Conservation (phyloP, 2,113 vertebrate species). For the Platichthys stellatus region DNA sequence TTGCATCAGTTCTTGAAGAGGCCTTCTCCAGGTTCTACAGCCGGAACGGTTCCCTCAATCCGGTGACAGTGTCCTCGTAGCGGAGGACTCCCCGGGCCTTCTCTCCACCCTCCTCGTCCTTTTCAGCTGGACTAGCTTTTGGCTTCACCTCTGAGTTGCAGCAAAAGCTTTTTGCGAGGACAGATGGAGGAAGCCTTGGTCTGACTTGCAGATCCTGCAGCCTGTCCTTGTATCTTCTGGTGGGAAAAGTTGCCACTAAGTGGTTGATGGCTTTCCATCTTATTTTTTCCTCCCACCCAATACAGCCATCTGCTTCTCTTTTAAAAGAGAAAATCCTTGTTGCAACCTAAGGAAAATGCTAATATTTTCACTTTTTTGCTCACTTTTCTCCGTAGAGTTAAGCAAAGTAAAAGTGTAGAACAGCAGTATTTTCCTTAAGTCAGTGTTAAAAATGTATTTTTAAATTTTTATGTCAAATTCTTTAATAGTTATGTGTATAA, state of each 20-base stretch:
- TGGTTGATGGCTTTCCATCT: conserved; percentile 59
- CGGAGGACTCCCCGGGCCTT: conserved; percentile 53
- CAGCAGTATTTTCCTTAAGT: conserved; percentile 66
- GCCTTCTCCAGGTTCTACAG: conserved; percentile 96
- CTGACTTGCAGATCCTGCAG: conserved; percentile 57
- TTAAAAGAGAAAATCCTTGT: conserved; percentile 71
- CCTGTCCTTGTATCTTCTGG: conserved; percentile 64
- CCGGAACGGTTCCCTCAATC: conserved; percentile 91
- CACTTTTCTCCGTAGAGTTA: conserved; percentile 9
- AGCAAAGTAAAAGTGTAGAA: conserved; percentile 30
- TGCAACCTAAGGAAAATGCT: conserved; percentile 64
- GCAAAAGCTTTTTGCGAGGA: conserved; percentile 65
- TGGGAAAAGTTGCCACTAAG: conserved; percentile 75
- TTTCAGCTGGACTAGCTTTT: conserved; percentile 60
- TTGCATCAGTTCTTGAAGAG: conserved; percentile 95
- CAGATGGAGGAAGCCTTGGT: conserved; percentile 59
- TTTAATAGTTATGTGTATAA: conserved; percentile 62
- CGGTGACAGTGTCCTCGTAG: conserved; percentile 97
- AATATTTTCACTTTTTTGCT: conserved; percentile 48
- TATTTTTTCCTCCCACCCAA: conserved; percentile 42
- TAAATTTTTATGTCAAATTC: conserved; percentile 69
- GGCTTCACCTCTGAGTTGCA: conserved; percentile 54
- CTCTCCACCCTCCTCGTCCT: conserved; percentile 54
- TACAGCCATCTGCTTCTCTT: conserved; percentile 81
- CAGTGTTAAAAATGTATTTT: conserved; percentile 83